Evolutionary conservation across 2,113 vertebrate genomes (phyloP), one percentile per base, ranked within the genome.

Genomic region (Nannospalax galili): DNA sequence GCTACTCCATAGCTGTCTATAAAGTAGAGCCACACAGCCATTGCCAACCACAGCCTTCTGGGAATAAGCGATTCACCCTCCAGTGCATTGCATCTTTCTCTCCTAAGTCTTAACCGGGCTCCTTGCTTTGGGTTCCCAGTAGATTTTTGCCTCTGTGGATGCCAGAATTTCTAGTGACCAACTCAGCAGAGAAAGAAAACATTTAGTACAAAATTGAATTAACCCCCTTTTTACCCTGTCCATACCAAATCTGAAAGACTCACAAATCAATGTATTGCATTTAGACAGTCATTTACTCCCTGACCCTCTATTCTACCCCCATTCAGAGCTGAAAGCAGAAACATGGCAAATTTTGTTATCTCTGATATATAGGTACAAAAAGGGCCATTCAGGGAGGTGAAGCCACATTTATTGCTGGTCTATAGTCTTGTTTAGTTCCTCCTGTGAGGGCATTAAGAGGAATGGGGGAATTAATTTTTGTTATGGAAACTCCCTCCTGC

Each of bases 311-410:
- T 64, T 73, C 37, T 15, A 75, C 40, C 37, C 58, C 81, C 48
- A 92, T 92, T 96, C n/a, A 12, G 40, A 95, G 82, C 86, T 94
- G 67, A 90, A 92, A 89, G 64, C 11, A 65, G 79, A 91, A 60
- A 72, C 1, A 6, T 8, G 52, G 82, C 42, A 94, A 97, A 97
- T 96, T 92, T 72, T 24, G 20, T 97, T 96, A 93, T 86, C 78
- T 91, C 70, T 97, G 82, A 97, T 96, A 92, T 97, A 84, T 96
- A 90, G 79, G 65, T 72, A 37, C 60, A 37, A 80, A 62, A 91
- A 69, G 52, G 60, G 69, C 73, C 56, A 40, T 88, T 40, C 52
- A 40, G 58, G 28, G 84, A 94, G 67, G 78, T 30, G 84, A 84
- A 69, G 75, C 48, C 26, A 11, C 42, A 73, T 48, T 74, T 60